A percentile compares a stretch with the other conserved stretches of the same genome.
These are phyloP conservation scores for Yponomeuta sedellus DNA, from an alignment of 2,888 invertebrate species.

Conservation along the genomic window DNA sequence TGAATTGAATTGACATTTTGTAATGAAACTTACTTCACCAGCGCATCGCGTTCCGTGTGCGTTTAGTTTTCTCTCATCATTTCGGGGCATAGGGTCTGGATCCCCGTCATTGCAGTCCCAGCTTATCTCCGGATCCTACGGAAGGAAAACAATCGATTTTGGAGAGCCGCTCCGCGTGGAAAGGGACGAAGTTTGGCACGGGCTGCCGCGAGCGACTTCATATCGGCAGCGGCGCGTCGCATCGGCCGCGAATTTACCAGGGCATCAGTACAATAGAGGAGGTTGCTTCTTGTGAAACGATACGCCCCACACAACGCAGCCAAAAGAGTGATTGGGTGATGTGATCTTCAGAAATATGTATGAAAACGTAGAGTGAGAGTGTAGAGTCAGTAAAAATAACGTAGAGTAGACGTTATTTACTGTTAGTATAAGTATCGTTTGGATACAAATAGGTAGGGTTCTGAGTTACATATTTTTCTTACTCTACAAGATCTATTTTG, in stretches of 20 bases:
- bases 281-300: neutral
- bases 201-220: slow-evolving; percentile 14
- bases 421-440: too few relatives aligned
- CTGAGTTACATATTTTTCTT: too few relatives aligned
- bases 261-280: slow-evolving; percentile 26
- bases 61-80: slow-evolving; percentile 77
- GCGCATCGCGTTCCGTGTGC: slow-evolving; percentile 95
- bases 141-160: slow-evolving; percentile 13
- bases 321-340: slow-evolving; percentile 4
- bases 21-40: slow-evolving; percentile 78
- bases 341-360: too few relatives aligned
- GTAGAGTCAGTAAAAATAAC: too few relatives aligned
- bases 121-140: slow-evolving; percentile 88
- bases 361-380: too few relatives aligned
- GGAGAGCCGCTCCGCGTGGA: neutral
- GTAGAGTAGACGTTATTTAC: too few relatives aligned
- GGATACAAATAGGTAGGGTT: too few relatives aligned
- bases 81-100: slow-evolving; percentile 84
- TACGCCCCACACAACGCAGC: neutral
- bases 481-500: too few relatives aligned
- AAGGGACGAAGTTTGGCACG: neutral
- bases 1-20: slow-evolving; percentile 9
- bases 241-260: slow-evolving; percentile 58
- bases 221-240: slow-evolving; percentile 38
- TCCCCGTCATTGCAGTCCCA: slow-evolving; percentile 90